These are phyloP conservation scores for Mixornis gularis DNA, from an alignment of 2,113 vertebrate species.

Conservation along the genomic window DNA sequence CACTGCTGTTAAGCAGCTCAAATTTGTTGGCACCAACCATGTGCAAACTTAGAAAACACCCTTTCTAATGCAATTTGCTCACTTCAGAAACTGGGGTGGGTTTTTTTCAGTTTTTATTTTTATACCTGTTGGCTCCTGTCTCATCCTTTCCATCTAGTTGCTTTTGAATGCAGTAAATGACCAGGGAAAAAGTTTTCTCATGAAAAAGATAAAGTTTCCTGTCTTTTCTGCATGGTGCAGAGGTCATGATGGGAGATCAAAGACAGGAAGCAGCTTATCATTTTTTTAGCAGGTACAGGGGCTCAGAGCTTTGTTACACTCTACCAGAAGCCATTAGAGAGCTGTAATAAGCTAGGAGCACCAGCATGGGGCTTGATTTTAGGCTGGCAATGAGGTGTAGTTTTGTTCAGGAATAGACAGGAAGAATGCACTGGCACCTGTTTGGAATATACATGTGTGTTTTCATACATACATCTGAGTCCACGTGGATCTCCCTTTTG, in stretches of 20 bases:
- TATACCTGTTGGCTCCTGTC: neutral
- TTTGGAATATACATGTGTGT: neutral
- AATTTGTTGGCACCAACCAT: neutral
- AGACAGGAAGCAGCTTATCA: constrained; percentile 36
- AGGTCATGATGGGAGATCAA: constrained; percentile 34
- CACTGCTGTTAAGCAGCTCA: neutral
- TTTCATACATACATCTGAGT: neutral
- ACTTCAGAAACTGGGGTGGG: neutral
- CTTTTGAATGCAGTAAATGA: neutral
- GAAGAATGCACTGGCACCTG: neutral
- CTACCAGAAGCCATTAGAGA: constrained; percentile 3
- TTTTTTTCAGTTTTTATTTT: neutral
- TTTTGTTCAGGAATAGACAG: neutral
- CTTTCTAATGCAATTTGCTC: neutral
- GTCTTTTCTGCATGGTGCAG: neutral
- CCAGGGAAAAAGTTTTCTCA: neutral
- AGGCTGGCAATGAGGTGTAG: neutral
- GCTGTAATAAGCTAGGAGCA: neutral
- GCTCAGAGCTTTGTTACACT: constrained; percentile 12
- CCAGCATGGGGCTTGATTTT: neutral
- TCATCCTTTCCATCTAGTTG: neutral
- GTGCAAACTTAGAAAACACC: neutral
- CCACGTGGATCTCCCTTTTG: neutral
- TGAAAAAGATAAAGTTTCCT: constrained; percentile 10
- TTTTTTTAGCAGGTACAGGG: constrained; percentile 12